Conservation (phyloP, 1,140 invertebrate genomes). For the Trissolcus basalis region DNA sequence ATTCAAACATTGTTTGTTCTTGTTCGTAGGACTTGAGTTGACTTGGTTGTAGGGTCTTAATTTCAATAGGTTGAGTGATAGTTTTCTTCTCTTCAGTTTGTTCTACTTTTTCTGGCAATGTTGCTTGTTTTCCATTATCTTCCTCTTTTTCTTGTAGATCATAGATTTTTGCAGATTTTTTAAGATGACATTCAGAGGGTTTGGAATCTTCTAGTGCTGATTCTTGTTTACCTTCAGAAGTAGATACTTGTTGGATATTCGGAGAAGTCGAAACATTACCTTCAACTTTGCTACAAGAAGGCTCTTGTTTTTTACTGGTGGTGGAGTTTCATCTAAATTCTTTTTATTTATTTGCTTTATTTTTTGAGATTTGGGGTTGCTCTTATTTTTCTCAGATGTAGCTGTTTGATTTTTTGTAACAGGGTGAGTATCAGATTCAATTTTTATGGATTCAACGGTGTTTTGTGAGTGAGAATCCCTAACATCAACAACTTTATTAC, state of each 20-base stretch:
- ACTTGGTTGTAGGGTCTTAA: conserved; percentile 1
- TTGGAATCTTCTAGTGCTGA: background rate
- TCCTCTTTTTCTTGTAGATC: conserved; percentile 39
- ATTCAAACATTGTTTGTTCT: conserved; percentile 27
- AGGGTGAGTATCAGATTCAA: no score
- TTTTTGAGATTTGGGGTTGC: no score
- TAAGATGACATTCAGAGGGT: conserved; percentile 30
- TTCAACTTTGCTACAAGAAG: background rate
- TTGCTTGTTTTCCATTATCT: conserved; percentile 1
- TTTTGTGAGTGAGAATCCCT: no score
- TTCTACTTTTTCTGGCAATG: background rate
- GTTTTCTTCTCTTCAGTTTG: background rate
- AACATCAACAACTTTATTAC: no score
- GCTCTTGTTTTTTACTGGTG: no score
- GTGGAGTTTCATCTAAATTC: no score
- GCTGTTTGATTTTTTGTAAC: no score
- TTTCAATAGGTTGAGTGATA: background rate
- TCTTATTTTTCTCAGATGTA: no score
- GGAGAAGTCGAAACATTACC: background rate
- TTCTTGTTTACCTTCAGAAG: background rate
- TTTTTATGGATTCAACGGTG: no score
- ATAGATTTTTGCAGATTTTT: conserved; percentile 40
- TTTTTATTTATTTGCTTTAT: no score
- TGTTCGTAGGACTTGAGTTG: conserved; percentile 25
- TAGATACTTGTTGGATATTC: background rate